phyloP scores from a whole-genome alignment of 1,140 invertebrate species.

The Bombus fervidus region DNA sequence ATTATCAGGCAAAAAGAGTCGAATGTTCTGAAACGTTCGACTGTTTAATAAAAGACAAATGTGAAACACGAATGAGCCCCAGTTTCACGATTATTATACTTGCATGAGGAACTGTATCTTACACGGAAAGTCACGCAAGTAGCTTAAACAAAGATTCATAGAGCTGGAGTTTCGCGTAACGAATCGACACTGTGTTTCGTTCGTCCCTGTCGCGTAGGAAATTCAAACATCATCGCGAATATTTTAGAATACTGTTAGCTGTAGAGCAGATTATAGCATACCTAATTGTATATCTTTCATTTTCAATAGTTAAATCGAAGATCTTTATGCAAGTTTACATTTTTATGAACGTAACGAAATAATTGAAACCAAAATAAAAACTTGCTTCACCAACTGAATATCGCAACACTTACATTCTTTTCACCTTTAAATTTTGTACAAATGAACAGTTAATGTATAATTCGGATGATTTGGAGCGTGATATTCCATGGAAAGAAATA shows the following conservation, averaged over 20 bases:
- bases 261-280: too few species aligned
- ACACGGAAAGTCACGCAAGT: conserved; percentile 17
- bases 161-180: conserved; percentile 16
- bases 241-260: not conserved
- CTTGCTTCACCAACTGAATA: too few species aligned
- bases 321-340: too few species aligned
- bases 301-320: too few species aligned
- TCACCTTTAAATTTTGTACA: too few species aligned
- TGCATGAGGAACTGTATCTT: not conserved
- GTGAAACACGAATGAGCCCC: not conserved
- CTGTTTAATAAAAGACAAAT: conserved; percentile 1
- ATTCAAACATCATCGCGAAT: not conserved
- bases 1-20: not conserved
- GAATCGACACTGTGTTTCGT: conserved; percentile 7
- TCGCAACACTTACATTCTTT: too few species aligned
- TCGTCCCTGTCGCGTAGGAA: not conserved
- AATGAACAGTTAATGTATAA: too few species aligned
- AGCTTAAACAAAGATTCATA: conserved; percentile 40
- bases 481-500: too few species aligned
- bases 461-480: too few species aligned
- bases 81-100: conserved; percentile 20
- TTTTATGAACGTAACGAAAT: too few species aligned
- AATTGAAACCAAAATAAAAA: too few species aligned
- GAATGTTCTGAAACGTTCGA: not conserved
- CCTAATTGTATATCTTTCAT: too few species aligned